Conservation (phyloP, 2,113 vertebrate species). For the Dryoscopus gambensis region DNA sequence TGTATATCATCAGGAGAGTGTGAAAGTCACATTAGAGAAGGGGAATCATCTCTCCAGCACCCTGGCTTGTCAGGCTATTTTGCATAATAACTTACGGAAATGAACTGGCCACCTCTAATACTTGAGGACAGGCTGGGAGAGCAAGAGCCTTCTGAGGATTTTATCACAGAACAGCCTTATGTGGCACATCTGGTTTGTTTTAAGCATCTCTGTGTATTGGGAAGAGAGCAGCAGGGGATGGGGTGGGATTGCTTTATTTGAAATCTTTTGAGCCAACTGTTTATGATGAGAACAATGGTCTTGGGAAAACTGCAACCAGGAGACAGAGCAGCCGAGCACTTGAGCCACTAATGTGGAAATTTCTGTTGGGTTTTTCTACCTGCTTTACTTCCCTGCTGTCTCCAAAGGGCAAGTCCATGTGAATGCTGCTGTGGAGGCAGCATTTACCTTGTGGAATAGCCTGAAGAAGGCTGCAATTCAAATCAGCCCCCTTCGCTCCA, state of each 20-base stretch:
- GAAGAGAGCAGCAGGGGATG: slow-evolving; percentile 46
- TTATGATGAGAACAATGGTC: slow-evolving; percentile 47
- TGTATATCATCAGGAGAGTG: slow-evolving; percentile 63
- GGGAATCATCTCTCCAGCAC: neutral
- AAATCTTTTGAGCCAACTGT: slow-evolving; percentile 45
- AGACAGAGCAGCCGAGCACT: slow-evolving; percentile 20
- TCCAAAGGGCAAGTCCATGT: neutral
- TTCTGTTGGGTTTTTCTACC: neutral
- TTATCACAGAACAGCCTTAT: neutral
- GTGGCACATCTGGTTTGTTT: slow-evolving; percentile 67
- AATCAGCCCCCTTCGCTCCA: neutral
- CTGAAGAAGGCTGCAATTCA: neutral
- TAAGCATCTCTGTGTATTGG: slow-evolving; percentile 34
- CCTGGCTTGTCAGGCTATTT: neutral
- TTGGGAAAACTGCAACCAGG: slow-evolving; percentile 48
- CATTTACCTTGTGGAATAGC: neutral
- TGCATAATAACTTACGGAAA: slow-evolving; percentile 40
- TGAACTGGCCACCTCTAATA: slow-evolving; percentile 21
- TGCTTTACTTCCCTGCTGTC: neutral
- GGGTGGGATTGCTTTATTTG: slow-evolving; percentile 1
- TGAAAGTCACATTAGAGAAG: slow-evolving; percentile 23
- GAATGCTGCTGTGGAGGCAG: neutral
- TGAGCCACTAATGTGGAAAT: slow-evolving; percentile 19
- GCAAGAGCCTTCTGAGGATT: neutral
- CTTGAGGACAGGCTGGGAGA: neutral